Base-by-base conservation (phyloP, 1,140 invertebrate species). In the Mylabris phalerata region DNA sequence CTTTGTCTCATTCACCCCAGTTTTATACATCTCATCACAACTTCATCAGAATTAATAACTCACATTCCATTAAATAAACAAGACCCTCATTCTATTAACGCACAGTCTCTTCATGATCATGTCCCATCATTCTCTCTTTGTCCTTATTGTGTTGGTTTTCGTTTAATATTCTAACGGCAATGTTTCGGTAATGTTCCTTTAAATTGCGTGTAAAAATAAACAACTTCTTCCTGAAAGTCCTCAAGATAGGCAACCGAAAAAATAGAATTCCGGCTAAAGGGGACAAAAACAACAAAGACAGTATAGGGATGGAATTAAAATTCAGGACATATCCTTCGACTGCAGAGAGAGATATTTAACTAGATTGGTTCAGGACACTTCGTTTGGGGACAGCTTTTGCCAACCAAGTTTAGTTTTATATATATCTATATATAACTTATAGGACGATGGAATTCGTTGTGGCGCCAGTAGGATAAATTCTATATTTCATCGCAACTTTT, bases 141-240 rank as follows among this genome's bases (percentile, higher is more conserved):
- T 32, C 32, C 32, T 32, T 32, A 32, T 32, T 32, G 1, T 32
- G 25, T 25, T 40, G 7, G 41, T 24, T 46, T 25, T 46, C 40
- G 32, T 54, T 54, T 54, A 54, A 54, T 54, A 54, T 54, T 54
- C 51, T 26, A 11, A 11, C 27, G 42, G 42, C 44, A 54, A 43
- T 26, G 50, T 46, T 45, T 7, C 32, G 25, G 51, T 46, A 54
- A 54, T 54, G 43, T 46, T 54, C 45, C 43, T 54, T 54, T 54
- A 54, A 54, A 54, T 54, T 54, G 51, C 51, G 51, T 54, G 51
- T 54, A 54, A 46, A 54, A 54, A 54, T 54, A 54, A 54, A 54
- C 51, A 54, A 54, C 41, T 54, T 45, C 42, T 54, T 32, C 32
- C 32, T 32, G 32, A 32, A 32, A 32, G 4, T 5, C 7, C 32